Evolutionary conservation across 35 echinoderm and acorn worm species (phyloP).

Genomic region (Ptychodera flava): DNA sequence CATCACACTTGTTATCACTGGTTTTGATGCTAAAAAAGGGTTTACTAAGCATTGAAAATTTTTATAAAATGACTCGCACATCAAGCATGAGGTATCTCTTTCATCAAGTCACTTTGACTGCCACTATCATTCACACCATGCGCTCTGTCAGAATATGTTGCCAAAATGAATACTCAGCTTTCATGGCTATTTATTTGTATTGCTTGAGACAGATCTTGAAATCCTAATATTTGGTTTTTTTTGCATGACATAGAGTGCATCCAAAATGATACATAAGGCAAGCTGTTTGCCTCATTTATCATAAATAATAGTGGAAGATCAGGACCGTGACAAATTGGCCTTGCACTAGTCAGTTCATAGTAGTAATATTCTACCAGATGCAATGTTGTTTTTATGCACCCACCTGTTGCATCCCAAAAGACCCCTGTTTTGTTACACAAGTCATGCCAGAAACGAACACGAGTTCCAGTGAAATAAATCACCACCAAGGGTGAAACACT

Average conservation of each 20-base stretch:
- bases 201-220: neutral
- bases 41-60: slow-evolving; percentile 9
- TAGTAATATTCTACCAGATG: slow-evolving; percentile 18
- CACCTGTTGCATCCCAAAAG: slow-evolving; percentile 38
- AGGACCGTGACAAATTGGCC: neutral
- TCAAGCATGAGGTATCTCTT: too few relatives aligned
- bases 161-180: slow-evolving; percentile 14
- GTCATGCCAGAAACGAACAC: slow-evolving; percentile 25
- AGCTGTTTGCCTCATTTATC: slow-evolving; percentile 8
- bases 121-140: slow-evolving; percentile 17
- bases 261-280: slow-evolving; percentile 23
- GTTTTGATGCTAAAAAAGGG: too few relatives aligned
- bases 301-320: slow-evolving; percentile 9
- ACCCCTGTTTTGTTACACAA: slow-evolving; percentile 15
- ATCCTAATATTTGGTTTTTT: slow-evolving; percentile 28
- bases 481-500: neutral
- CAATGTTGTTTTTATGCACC: slow-evolving; percentile 19
- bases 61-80: slow-evolving; percentile 25
- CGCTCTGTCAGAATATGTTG: slow-evolving; percentile 9
- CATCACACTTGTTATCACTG: too few relatives aligned
- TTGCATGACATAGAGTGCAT: slow-evolving; percentile 1
- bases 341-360: slow-evolving; percentile 14
- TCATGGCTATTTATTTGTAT: slow-evolving; percentile 28
- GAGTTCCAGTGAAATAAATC: slow-evolving; percentile 22
- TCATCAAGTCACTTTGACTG: too few relatives aligned